A percentile compares a stretch with the other conserved stretches of the same genome.
These are phyloP conservation scores for Ectemnius continuus DNA, from an alignment of 2,888 invertebrate species.

Conservation along the genomic window DNA sequence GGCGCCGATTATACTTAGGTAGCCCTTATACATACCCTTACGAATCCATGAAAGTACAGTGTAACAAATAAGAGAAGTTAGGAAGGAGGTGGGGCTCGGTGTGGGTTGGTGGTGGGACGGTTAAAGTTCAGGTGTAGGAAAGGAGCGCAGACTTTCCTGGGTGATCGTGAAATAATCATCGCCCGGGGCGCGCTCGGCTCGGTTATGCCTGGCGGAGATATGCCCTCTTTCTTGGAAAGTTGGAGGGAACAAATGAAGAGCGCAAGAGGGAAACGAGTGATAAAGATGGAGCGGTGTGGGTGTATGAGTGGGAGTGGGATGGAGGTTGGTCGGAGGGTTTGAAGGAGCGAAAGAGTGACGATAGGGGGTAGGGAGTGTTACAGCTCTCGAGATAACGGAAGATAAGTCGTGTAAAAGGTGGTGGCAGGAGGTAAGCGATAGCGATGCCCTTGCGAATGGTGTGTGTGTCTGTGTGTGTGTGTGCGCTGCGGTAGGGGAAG, in stretches of 20 bases:
- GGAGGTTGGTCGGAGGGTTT: background rate
- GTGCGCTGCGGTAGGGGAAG: slow-evolving; percentile 8
- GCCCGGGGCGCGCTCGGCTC: slow-evolving; percentile 33
- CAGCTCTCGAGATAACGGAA: slow-evolving; percentile 60
- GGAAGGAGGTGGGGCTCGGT: too few species aligned
- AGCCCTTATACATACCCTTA: too few species aligned
- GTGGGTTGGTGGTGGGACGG: slow-evolving; percentile 16
- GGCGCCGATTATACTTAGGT: too few species aligned
- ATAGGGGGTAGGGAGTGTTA: slow-evolving; percentile 36
- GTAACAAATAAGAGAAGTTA: too few species aligned
- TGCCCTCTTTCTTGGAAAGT: slow-evolving; percentile 35
- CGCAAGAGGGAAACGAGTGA: slow-evolving; percentile 10
- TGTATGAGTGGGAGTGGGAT: too few species aligned
- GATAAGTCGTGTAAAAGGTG: slow-evolving; percentile 64
- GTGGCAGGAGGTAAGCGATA: slow-evolving; percentile 38
- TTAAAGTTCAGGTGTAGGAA: slow-evolving; percentile 15
- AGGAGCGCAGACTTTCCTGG: slow-evolving; percentile 1
- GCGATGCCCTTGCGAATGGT: slow-evolving; percentile 30
- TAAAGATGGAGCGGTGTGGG: too few species aligned
- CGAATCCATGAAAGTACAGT: too few species aligned
- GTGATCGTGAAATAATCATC: slow-evolving; percentile 61
- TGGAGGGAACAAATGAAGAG: slow-evolving; percentile 56
- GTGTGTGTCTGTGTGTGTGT: background rate
- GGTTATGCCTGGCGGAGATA: slow-evolving; percentile 47
- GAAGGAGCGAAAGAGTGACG: slow-evolving; percentile 34